A percentile compares a stretch with the other conserved stretches of the same genome.
These are phyloP conservation scores for Pitangus sulphuratus DNA, from an alignment of 2,797 vertebrate species.

Conservation along the genomic window DNA sequence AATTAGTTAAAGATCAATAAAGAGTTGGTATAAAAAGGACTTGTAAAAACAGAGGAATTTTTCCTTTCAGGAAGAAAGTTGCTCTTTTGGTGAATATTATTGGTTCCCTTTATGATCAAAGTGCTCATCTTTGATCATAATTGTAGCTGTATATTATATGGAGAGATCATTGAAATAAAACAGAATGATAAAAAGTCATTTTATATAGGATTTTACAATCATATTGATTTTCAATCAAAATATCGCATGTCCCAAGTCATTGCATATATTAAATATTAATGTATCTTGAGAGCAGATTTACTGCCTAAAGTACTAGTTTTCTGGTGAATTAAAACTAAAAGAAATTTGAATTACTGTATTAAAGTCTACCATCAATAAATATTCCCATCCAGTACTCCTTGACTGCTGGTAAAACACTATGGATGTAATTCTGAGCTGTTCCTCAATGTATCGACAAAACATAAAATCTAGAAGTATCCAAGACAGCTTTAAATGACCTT, in stretches of 20 bases:
- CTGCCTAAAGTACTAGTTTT: slow-evolving; percentile 14
- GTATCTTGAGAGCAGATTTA: slow-evolving; percentile 15
- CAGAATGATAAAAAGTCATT: background rate
- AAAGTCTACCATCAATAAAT: slow-evolving; percentile 16
- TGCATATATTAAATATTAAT: slow-evolving; percentile 22
- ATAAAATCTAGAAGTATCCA: background rate
- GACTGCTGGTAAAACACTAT: background rate
- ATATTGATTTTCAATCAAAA: slow-evolving; percentile 46
- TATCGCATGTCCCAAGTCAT: background rate
- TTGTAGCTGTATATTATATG: background rate
- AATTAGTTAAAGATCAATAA: background rate
- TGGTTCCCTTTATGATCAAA: background rate
- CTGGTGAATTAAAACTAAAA: slow-evolving; percentile 23
- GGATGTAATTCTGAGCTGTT: background rate
- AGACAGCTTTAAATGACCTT: background rate
- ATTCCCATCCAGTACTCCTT: background rate
- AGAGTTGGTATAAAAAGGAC: background rate
- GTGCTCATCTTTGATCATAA: background rate
- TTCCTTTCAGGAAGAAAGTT: background rate
- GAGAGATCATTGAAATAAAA: slow-evolving; percentile 5
- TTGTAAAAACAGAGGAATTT: background rate
- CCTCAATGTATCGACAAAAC: background rate
- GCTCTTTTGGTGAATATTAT: background rate
- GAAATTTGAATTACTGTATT: slow-evolving; percentile 7
- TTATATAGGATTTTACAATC: background rate